Conservation (phyloP, 35 echinoderm and acorn worm genomes). For the Lytechinus variegatus region DNA sequence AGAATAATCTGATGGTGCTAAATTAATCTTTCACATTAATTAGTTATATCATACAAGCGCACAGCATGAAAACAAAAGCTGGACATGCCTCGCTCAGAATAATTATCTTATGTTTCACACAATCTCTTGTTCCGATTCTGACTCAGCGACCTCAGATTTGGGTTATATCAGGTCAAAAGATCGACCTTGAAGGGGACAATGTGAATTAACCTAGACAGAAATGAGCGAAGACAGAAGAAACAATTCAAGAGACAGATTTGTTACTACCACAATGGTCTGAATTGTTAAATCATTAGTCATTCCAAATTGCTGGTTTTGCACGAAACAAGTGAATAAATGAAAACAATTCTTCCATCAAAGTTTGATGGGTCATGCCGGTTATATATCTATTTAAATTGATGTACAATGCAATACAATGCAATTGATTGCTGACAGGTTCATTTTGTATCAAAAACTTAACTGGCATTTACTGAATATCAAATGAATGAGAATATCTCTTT, state of each 20-base stretch:
- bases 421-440: neutral
- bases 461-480: neutral
- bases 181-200: neutral
- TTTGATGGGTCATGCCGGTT: neutral
- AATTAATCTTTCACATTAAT: too few relatives aligned
- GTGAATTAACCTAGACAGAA: neutral
- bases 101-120: too few relatives aligned
- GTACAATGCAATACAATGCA: neutral
- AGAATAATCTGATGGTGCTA: too few relatives aligned
- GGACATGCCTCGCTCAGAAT: too few relatives aligned
- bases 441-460: neutral
- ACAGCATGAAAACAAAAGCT: neutral
- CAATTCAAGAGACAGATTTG: neutral
- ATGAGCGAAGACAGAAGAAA: neutral
- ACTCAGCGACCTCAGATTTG: neutral
- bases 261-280: neutral
- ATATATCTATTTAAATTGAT: neutral
- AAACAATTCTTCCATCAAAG: neutral
- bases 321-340: neutral
- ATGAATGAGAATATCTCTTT: neutral
- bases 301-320: neutral
- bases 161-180: neutral
- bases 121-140: neutral
- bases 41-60: neutral
- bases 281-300: conserved; percentile 14